Conservation (phyloP, 2,113 vertebrate genomes). For the Paramisgurnus dabryanus region DNA sequence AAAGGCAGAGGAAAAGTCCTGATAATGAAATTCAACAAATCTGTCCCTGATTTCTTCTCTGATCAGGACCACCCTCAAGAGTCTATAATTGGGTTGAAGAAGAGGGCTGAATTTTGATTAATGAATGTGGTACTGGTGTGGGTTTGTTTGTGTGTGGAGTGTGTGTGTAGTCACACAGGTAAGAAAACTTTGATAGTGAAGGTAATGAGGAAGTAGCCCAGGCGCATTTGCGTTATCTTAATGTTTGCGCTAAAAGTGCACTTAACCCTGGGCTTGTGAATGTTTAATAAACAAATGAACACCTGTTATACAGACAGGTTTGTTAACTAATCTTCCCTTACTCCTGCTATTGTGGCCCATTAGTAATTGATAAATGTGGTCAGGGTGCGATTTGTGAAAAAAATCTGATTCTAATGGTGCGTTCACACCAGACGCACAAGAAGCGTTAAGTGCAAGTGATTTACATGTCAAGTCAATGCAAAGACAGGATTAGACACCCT, state of each 20-base stretch:
- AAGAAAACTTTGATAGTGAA: background rate
- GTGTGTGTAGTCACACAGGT: slow-evolving; percentile 1
- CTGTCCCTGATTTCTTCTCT: slow-evolving; percentile 14
- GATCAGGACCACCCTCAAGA: slow-evolving; percentile 18
- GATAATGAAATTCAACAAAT: slow-evolving; percentile 37
- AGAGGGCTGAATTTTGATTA: slow-evolving; percentile 34
- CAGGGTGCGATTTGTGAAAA: too few relatives aligned
- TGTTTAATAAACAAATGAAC: background rate
- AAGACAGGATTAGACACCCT: too few relatives aligned
- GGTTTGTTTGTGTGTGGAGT: background rate
- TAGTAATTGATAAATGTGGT: slow-evolving; percentile 5
- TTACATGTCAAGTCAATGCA: too few relatives aligned
- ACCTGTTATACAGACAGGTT: background rate
- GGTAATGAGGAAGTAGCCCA: slow-evolving; percentile 18
- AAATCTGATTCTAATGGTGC: too few relatives aligned
- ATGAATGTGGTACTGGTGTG: slow-evolving; percentile 6
- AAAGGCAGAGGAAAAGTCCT: background rate
- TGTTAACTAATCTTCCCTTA: background rate
- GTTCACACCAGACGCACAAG: too few relatives aligned
- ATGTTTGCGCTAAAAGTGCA: background rate
- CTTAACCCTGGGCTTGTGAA: slow-evolving; percentile 13
- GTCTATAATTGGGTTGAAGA: slow-evolving; percentile 35
- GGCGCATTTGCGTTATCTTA: slow-evolving; percentile 16
- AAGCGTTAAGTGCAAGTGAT: too few relatives aligned
- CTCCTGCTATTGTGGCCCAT: background rate